These are phyloP conservation scores for Agrotis puta DNA, from an alignment of 2,888 invertebrate species.

Conservation along the genomic window DNA sequence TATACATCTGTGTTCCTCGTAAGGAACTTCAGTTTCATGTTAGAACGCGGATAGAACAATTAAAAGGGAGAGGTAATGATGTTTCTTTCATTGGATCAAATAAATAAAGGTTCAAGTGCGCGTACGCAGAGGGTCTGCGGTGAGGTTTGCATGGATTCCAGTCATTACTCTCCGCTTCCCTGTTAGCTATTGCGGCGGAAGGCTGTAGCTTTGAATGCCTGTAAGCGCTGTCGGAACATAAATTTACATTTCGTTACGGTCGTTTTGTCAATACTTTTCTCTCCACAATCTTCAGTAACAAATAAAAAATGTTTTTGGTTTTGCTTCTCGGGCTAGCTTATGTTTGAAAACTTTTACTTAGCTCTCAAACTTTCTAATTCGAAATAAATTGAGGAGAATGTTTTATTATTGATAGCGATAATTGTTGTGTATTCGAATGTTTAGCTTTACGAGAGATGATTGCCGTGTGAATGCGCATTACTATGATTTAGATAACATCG, in stretches of 20 bases:
- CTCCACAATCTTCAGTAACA: constrained; percentile 58
- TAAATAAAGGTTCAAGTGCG: constrained; percentile 40
- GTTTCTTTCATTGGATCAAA: constrained; percentile 59
- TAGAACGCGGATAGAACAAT: constrained; percentile 58
- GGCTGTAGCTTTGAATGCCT: constrained; percentile 65
- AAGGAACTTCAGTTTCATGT: constrained; percentile 50
- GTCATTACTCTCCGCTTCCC: constrained; percentile 68
- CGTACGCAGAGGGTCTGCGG: constrained; percentile 32
- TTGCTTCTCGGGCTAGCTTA: constrained; percentile 51
- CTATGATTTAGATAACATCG: constrained; percentile 57
- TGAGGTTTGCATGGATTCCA: constrained; percentile 55
- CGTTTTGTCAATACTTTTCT: constrained; percentile 69
- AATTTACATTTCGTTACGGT: constrained; percentile 72
- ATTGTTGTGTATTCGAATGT: constrained; percentile 63
- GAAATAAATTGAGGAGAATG: constrained; percentile 69
- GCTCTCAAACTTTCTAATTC: constrained; percentile 68
- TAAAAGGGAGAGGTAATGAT: constrained; percentile 47
- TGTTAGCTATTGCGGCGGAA: constrained; percentile 66
- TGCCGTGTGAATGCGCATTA: constrained; percentile 57
- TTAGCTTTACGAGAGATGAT: constrained; percentile 42
- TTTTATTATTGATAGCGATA: constrained; percentile 67
- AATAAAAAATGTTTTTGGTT: constrained; percentile 66
- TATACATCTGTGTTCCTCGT: constrained; percentile 52
- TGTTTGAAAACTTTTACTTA: constrained; percentile 68
- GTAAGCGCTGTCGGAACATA: constrained; percentile 66